These are phyloP conservation scores for Noctua fimbriata DNA, from an alignment of 2,888 invertebrate species.

Conservation along the genomic window DNA sequence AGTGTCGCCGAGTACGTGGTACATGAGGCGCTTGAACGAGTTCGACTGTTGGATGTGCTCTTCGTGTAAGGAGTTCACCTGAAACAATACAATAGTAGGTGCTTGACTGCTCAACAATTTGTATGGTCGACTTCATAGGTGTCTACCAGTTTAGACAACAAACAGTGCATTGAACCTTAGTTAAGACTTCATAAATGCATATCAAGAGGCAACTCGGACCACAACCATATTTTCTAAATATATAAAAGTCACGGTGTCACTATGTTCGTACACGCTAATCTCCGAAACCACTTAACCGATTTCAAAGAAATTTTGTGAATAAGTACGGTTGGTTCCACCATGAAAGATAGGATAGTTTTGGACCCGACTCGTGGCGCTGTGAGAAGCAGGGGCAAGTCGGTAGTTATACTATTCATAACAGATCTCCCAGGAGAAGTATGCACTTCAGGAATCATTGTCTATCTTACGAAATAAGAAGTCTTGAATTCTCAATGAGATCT, in stretches of 20 bases:
- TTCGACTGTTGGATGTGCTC: constrained; percentile 97
- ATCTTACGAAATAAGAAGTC: background rate
- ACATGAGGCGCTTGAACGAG: constrained; percentile 98
- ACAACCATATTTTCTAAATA: background rate
- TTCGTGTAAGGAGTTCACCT: constrained; percentile 93
- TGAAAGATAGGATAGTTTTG: background rate
- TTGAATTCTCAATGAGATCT: background rate
- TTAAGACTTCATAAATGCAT: background rate
- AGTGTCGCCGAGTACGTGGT: constrained; percentile 95
- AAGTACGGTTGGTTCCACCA: background rate
- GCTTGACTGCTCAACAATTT: background rate
- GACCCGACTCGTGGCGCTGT: background rate
- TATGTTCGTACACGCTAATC: background rate
- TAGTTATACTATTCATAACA: background rate
- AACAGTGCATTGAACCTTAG: background rate
- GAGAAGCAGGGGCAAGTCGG: background rate
- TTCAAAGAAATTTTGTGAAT: background rate
- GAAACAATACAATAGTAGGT: constrained; percentile 66
- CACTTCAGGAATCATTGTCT: background rate
- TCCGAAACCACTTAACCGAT: background rate
- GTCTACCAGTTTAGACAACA: background rate
- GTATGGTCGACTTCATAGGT: background rate
- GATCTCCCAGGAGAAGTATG: background rate
- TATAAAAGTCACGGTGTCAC: background rate
- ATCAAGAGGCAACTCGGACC: background rate